Conservation (phyloP, 1,140 invertebrate species). For the Paraescarpia echinospica region DNA sequence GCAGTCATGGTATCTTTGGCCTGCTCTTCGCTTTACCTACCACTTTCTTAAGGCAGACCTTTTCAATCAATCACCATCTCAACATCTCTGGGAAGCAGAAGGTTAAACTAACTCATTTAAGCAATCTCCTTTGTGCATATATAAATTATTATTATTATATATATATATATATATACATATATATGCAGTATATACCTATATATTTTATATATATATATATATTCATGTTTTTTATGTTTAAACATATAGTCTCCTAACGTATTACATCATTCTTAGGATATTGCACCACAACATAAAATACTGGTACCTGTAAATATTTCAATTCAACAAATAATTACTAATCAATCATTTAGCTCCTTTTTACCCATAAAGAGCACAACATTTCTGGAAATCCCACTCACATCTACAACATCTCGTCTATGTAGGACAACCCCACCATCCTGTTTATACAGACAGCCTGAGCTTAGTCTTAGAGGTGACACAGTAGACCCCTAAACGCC, state of each 20-base stretch:
- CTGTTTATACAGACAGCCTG: background rate
- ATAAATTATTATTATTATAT: too few species aligned
- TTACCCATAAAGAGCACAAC: background rate
- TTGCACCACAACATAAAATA: background rate
- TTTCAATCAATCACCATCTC: too few species aligned
- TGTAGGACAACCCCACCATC: background rate
- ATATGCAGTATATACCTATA: too few species aligned
- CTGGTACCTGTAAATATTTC: background rate
- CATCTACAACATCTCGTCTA: background rate
- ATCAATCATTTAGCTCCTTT: background rate
- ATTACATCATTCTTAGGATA: background rate
- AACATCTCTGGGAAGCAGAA: too few species aligned
- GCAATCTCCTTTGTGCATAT: too few species aligned
- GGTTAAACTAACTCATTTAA: too few species aligned
- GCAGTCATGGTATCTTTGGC: too few species aligned
- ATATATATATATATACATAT: too few species aligned
- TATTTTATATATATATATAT: too few species aligned
- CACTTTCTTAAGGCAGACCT: too few species aligned
- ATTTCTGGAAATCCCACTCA: background rate
- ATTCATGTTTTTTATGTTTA: too few species aligned
- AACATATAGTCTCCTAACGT: background rate
- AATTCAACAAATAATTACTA: background rate
- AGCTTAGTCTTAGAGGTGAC: background rate
- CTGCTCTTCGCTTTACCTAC: too few species aligned
- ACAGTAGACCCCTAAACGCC: background rate